Conservation (phyloP, 2,113 vertebrate species). For the Myrmecobius fasciatus region DNA sequence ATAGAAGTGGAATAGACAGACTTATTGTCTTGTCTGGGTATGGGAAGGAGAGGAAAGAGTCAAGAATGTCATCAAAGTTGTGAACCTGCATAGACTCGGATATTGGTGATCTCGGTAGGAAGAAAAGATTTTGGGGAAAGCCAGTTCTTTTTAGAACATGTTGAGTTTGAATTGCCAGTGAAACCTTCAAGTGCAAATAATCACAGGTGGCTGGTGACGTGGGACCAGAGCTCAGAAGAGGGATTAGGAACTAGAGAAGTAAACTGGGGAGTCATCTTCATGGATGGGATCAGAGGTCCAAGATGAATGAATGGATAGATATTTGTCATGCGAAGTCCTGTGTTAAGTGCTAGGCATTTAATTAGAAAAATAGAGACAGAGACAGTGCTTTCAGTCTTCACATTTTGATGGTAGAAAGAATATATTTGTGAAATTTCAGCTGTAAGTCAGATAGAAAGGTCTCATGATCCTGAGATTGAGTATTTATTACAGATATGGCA, state of each 20-base stretch:
- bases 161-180: neutral
- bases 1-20: neutral
- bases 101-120: neutral
- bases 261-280: neutral
- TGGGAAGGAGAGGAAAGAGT: neutral
- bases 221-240: neutral
- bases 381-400: neutral
- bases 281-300: neutral
- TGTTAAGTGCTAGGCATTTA: neutral
- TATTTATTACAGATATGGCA: neutral
- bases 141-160: neutral
- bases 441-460: neutral
- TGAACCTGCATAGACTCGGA: neutral
- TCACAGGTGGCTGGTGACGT: neutral
- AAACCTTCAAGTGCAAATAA: neutral
- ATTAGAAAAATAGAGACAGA: neutral
- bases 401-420: neutral
- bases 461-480: neutral
- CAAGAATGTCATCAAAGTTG: neutral
- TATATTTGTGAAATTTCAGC: neutral
- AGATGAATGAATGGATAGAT: neutral
- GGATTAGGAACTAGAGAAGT: neutral
- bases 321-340: neutral
- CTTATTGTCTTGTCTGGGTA: neutral
- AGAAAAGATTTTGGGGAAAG: neutral